A percentile compares a stretch with the other conserved stretches of the same genome.
phyloP scores from a whole-genome alignment of 1,140 invertebrate species.

The Euwallacea fornicatus region DNA sequence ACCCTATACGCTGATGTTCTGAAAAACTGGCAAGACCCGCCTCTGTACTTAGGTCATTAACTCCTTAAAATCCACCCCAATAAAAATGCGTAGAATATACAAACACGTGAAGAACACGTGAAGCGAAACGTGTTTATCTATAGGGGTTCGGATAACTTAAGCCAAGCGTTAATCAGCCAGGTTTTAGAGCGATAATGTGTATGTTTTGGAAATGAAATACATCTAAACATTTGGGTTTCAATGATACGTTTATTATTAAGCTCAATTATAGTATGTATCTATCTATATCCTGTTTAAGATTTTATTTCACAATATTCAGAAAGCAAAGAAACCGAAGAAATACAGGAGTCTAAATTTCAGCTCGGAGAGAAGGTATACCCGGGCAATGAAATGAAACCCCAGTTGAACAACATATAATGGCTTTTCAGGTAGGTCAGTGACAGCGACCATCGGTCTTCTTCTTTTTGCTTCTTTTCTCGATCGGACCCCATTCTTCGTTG shows the following conservation, averaged over 20 bases:
- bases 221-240: no score
- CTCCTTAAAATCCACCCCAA: constrained; percentile 1
- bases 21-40: background rate
- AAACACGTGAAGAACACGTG: constrained; percentile 5
- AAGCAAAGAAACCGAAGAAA: background rate
- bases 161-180: background rate
- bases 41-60: constrained; percentile 1
- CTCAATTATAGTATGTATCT: no score
- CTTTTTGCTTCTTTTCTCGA: constrained; percentile 27
- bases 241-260: no score
- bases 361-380: constrained; percentile 41
- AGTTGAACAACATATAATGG: constrained; percentile 47
- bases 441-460: constrained; percentile 42
- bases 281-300: no score
- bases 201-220: background rate
- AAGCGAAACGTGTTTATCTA: constrained; percentile 10
- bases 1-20: background rate
- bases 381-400: constrained; percentile 40
- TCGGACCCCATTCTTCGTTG: constrained; percentile 27
- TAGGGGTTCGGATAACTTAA: constrained; percentile 3
- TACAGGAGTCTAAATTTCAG: constrained; percentile 32
- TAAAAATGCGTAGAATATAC: constrained; percentile 7
- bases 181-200: background rate
- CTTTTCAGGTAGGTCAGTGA: constrained; percentile 48
- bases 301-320: no score